A percentile compares a stretch with the other conserved stretches of the same genome.
These are phyloP conservation scores for Himalopsyche anomala DNA, from an alignment of 2,888 invertebrate genomes.

Conservation along the genomic window DNA sequence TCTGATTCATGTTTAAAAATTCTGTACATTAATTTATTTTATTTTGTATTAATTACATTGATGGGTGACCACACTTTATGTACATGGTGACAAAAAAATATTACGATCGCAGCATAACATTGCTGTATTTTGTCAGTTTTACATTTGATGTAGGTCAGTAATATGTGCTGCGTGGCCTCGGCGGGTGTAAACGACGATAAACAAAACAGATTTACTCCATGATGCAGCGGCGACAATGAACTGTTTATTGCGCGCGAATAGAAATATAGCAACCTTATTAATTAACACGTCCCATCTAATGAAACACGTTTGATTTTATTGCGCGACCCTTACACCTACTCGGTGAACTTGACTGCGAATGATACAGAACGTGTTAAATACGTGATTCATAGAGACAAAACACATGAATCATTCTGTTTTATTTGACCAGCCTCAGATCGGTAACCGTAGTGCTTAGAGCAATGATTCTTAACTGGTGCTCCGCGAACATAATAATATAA, in stretches of 20 bases:
- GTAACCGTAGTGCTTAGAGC: background rate
- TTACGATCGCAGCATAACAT: no score
- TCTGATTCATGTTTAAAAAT: no score
- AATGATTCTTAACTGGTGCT: no score
- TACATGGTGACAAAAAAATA: no score
- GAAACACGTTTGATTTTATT: slow-evolving; percentile 37
- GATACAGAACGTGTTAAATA: background rate
- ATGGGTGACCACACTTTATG: no score
- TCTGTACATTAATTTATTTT: no score
- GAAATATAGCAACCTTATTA: background rate
- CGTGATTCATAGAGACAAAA: background rate
- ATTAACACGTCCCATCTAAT: background rate
- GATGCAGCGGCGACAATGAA: background rate
- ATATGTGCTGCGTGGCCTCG: no score
- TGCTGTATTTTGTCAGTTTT: no score
- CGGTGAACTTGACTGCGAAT: background rate
- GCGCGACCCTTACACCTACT: background rate
- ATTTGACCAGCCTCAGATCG: background rate
- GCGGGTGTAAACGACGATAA: no score
- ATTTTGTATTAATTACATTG: no score
- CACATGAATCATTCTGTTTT: background rate
- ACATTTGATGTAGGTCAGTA: no score
- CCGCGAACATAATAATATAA: no score
- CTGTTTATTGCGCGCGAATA: background rate
- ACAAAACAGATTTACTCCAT: background rate